These are phyloP conservation scores for Delichon dasypus DNA, from an alignment of 2,797 vertebrate species.

Conservation along the genomic window DNA sequence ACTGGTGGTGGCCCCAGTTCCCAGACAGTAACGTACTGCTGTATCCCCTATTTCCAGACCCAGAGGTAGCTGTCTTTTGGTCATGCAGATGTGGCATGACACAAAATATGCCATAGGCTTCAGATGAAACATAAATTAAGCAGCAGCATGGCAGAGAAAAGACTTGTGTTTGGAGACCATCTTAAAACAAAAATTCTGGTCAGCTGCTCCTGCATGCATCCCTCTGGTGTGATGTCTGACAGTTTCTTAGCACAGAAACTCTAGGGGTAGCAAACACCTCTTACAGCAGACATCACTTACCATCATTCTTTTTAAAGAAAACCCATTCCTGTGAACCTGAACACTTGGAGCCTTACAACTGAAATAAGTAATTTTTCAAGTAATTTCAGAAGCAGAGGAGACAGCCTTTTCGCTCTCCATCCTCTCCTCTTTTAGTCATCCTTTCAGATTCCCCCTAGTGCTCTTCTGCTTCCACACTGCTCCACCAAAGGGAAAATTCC, in stretches of 20 bases:
- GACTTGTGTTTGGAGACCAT: not conserved
- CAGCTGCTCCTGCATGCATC: not conserved
- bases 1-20: not conserved
- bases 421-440: not conserved
- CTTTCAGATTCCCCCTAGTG: not conserved
- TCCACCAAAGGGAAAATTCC: not conserved
- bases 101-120: rapidly evolving
- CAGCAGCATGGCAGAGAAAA: not conserved
- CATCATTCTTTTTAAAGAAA: not conserved
- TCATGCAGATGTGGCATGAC: not conserved
- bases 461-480: rapidly evolving
- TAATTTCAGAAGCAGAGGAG: not conserved
- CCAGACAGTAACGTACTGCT: rapidly evolving
- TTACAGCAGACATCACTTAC: not conserved
- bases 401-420: not conserved
- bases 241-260: not conserved
- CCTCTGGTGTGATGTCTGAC: not conserved
- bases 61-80: not conserved
- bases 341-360: not conserved
- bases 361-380: not conserved
- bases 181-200: not conserved
- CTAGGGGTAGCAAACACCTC: not conserved
- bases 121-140: not conserved
- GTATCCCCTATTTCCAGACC: not conserved
- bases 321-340: not conserved